Percentiles rank a stretch among this genome's conserved stretches.
phyloP scores from a whole-genome alignment of 2,797 vertebrate genomes.

The Arremon aurantiirostris region DNA sequence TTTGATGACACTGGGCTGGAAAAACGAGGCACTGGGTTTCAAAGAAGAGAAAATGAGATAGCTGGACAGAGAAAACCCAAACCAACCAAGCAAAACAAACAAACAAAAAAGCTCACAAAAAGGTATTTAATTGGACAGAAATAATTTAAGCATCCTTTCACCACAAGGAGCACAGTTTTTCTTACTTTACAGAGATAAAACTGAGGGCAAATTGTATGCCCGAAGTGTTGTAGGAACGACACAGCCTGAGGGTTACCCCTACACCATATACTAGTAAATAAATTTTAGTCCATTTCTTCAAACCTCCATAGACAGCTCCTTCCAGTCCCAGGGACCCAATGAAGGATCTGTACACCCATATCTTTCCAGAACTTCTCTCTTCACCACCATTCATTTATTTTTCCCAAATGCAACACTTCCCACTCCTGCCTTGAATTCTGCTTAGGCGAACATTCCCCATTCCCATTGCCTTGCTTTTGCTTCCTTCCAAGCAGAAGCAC shows the following conservation, averaged over 20 bases:
- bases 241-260: background rate
- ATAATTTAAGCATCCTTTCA: background rate
- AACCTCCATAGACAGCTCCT: background rate
- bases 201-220: background rate
- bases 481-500: background rate
- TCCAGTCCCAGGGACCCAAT: background rate
- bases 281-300: background rate
- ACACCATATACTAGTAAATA: background rate
- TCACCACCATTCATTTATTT: background rate
- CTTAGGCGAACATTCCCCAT: background rate
- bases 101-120: rapidly evolving
- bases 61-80: background rate
- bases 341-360: background rate
- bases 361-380: background rate
- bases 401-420: background rate
- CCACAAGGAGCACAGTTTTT: background rate
- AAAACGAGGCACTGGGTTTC: background rate
- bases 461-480: background rate
- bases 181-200: background rate
- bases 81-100: background rate
- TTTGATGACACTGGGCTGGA: background rate
- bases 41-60: background rate
- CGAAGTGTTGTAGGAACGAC: background rate
- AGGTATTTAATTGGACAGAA: background rate
- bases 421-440: background rate